These are phyloP conservation scores for Forbesichthys papilliferus DNA, from an alignment of 2,113 vertebrate genomes.

Conservation along the genomic window DNA sequence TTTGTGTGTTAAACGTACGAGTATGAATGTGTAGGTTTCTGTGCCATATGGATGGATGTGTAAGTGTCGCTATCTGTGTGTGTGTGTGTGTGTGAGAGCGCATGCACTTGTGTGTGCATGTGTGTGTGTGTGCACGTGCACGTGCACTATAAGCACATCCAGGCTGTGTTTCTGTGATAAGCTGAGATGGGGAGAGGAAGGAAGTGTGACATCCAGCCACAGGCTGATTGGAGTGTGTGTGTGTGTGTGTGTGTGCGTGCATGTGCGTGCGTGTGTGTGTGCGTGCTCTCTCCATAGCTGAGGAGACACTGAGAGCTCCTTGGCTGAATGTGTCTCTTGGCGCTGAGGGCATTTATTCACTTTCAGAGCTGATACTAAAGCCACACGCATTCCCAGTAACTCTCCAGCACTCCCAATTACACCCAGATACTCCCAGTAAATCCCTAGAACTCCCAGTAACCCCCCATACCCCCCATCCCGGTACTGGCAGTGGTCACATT, in stretches of 20 bases:
- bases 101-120: not conserved
- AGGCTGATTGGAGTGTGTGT: constrained; percentile 41
- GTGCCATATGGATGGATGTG: constrained; percentile 1
- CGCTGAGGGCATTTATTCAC: constrained; percentile 47
- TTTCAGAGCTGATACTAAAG: not conserved
- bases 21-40: not conserved
- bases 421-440: too few species aligned
- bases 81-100: constrained; percentile 17
- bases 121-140: not conserved
- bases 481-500: too few species aligned
- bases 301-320: constrained; percentile 54
- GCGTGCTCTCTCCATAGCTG: constrained; percentile 52
- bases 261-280: not conserved
- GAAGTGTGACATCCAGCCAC: constrained; percentile 64
- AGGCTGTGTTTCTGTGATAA: constrained; percentile 69
- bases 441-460: too few species aligned
- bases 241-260: constrained; percentile 1
- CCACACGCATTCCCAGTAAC: not conserved
- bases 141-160: constrained; percentile 12
- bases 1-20: not conserved
- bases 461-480: too few species aligned
- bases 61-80: constrained; percentile 34
- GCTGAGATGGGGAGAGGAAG: constrained; percentile 53
- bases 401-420: too few species aligned
- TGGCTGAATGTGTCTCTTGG: constrained; percentile 21